Base-by-base conservation (phyloP, 2,888 invertebrate genomes). In the Oxycera nigricornis region DNA sequence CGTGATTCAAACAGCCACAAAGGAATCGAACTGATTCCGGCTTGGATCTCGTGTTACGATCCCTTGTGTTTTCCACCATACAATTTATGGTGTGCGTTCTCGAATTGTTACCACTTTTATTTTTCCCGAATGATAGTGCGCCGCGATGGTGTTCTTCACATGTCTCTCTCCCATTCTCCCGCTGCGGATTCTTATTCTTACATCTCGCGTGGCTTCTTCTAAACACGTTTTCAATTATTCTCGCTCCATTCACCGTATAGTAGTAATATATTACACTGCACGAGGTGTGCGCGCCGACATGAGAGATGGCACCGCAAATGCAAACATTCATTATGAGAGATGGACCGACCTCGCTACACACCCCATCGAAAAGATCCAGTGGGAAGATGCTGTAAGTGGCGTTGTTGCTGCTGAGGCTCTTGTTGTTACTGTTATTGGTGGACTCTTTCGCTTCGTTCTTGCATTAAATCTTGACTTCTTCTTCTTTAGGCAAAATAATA, bases 241-340 rank as follows among this genome's bases (percentile, higher is more conserved):
- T 22, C 28, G 41, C 28, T 67, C 67, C 24, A 26, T 39, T 67
- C 28, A 41, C 41, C 4, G 9, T 28, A 26, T 14, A 30, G 14
- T 7, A 26, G 14, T 2, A 14, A 67, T 67, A 67, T 17, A 67
- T 39, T 67, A 31, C 39, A 11, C 46, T 67, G 67, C 26, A 67
- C 22, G 24, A 41, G 67, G 67, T 67, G 73, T 75, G 68, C 50
- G 68, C 73, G 55, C 59, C 67, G 73, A 75, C 75, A 75, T 75
- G 68, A 30, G 57, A 73, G 75, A 57, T 73, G 73, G 75, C 73
- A 75, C 73, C 75, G 73, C 75, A 67, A 75, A 75, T 52, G 73
- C 73, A 72, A 75, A 73, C 67, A 75, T 67, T 67, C 67, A 20
- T 62, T 62, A 62, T 35, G 22, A 31, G 62, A 62, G 31, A 62